Base-by-base conservation (phyloP, 2,888 invertebrate species). In the Oasisia sp. region DNA sequence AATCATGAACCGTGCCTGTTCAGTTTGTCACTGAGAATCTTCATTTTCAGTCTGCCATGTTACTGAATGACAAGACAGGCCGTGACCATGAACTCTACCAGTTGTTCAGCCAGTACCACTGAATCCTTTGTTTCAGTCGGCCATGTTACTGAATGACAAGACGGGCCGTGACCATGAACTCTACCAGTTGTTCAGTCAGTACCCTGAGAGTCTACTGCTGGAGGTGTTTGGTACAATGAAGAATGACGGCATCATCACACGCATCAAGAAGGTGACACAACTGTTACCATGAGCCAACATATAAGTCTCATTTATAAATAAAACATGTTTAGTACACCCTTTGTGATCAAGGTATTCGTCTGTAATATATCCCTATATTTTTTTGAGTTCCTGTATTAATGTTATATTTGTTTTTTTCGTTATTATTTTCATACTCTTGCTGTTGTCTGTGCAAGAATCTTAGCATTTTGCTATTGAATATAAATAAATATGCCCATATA, bases 161-260 rank as follows among this genome's bases (percentile, higher is more conserved):
- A 97, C 97, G 0, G 97, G 97, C 0, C 97, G 97, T 96, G 97
- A 97, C 0, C 97, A 97, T 94, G 97, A 98, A 94, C 96, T 98
- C 93, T 98, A 97, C 94, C 97, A 97, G 94, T 97, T 98, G 32
- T 98, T 98, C 95, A 97, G 97, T 94, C 97, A 97, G 93, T 98
- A 97, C 95, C 97, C 97, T 0, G 98, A 98, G 94, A 96, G 97
- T 45, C 95, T 97, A 8, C 96, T 98, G 7, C 96, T 97, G 92
- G 96, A 96, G 0, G 97, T 97, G 0, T 97, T 98, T 94, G 96
- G 96, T 5, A 97, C 97, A 94, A 97, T 98, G 89, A 97, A 97
- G 12, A 94, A 96, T 0, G 97, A 97, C 94, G 97, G 97, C 56
- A 96, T 98, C 95, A 97, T 98, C 14, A 97, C 97, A 0, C 94